These are phyloP conservation scores for Phylloscopus trochiloides DNA, from an alignment of 2,113 vertebrate species.

Conservation along the genomic window DNA sequence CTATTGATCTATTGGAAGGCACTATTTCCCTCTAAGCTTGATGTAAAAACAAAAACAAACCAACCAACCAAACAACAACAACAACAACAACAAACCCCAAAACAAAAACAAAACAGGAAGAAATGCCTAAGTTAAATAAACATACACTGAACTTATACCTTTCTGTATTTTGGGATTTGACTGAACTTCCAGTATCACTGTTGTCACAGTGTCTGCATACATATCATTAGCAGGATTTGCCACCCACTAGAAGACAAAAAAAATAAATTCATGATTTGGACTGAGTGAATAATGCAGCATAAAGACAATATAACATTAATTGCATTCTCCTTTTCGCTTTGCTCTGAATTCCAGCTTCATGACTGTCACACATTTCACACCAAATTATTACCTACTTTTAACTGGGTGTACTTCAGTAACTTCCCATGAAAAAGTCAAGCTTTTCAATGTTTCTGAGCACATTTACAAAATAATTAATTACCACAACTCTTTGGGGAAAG, in stretches of 20 bases:
- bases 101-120: neutral
- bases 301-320: neutral
- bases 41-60: too few relatives aligned
- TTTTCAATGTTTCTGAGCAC: neutral
- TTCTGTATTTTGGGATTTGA: constrained; percentile 95
- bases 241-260: constrained; percentile 81
- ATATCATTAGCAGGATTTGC: constrained; percentile 96
- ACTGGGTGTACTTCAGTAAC: neutral
- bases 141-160: constrained; percentile 66
- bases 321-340: neutral
- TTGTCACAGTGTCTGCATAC: constrained; percentile 94
- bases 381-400: neutral
- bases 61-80: too few relatives aligned
- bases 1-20: neutral
- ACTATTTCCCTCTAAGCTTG: neutral
- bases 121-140: neutral
- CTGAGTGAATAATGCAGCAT: neutral
- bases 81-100: neutral
- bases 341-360: neutral
- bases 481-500: neutral
- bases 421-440: neutral
- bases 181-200: constrained; percentile 93
- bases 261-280: neutral
- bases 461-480: neutral
- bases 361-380: neutral